Percentiles rank a stretch among this genome's conserved stretches.
phyloP scores from a whole-genome alignment of 2,797 vertebrate species.

The Bradypus variegatus region DNA sequence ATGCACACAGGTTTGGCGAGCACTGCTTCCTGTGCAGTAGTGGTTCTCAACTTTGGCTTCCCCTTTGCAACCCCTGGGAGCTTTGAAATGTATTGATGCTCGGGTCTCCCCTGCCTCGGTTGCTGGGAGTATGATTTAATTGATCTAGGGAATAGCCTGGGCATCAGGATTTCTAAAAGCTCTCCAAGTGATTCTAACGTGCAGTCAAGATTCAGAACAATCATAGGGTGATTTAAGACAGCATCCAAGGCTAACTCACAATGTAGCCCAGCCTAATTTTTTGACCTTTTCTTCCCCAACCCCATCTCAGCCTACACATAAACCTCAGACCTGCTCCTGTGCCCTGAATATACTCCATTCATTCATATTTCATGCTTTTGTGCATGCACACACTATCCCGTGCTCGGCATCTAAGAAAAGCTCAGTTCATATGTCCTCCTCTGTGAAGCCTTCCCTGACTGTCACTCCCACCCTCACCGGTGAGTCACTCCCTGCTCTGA shows the following conservation, averaged over 20 bases:
- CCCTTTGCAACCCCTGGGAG: background rate
- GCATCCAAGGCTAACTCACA: background rate
- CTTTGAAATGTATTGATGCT: background rate
- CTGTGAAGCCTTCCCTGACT: background rate
- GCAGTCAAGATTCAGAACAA: background rate
- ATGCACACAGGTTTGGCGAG: slow-evolving; percentile 22
- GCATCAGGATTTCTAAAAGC: background rate
- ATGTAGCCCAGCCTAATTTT: background rate
- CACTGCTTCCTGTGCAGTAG: background rate
- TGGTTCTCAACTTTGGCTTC: background rate
- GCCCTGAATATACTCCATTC: background rate
- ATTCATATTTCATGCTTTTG: background rate
- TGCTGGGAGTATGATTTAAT: background rate
- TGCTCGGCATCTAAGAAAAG: background rate
- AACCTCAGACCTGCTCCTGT: background rate
- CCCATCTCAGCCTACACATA: background rate
- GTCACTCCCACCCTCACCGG: background rate
- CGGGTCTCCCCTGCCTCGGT: fast-evolving
- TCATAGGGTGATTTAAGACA: background rate
- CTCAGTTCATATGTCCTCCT: background rate
- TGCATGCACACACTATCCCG: background rate
- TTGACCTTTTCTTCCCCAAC: background rate
- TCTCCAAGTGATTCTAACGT: background rate
- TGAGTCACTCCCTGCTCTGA: background rate
- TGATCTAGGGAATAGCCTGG: background rate